Percentiles rank a stretch among this genome's conserved stretches.
phyloP scores from a whole-genome alignment of 1,140 invertebrate species.

The Cotesia glomerata region DNA sequence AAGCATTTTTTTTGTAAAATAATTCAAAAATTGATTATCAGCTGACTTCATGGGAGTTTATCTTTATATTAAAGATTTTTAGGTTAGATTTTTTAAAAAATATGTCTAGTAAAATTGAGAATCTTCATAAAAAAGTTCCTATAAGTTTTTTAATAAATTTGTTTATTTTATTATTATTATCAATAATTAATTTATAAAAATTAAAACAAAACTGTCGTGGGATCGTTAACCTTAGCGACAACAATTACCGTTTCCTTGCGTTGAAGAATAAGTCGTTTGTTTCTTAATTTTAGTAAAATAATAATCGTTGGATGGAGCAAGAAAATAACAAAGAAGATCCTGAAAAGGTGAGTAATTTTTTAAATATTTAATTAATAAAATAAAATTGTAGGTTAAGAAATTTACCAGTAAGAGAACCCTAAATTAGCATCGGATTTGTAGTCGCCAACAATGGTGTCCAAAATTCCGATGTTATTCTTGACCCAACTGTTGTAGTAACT shows the following conservation, averaged over 20 bases:
- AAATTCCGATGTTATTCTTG: slow-evolving; percentile 35
- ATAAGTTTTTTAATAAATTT: too few species aligned
- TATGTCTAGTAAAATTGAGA: too few species aligned
- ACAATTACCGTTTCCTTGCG: slow-evolving; percentile 35
- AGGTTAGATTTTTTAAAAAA: too few species aligned
- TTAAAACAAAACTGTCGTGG: slow-evolving; percentile 36
- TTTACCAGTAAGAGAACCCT: slow-evolving; percentile 39
- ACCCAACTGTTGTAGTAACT: slow-evolving; percentile 31
- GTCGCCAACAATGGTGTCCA: slow-evolving; percentile 37
- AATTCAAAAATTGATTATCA: too few species aligned
- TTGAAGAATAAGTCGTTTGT: slow-evolving; percentile 27
- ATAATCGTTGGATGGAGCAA: slow-evolving; percentile 20
- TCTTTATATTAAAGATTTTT: too few species aligned
- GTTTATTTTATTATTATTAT: neutral
- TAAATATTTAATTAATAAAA: slow-evolving; percentile 22
- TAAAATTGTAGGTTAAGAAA: too few species aligned
- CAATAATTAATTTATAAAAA: neutral
- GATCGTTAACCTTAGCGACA: slow-evolving; percentile 31
- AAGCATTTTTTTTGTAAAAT: too few species aligned
- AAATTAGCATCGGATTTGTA: slow-evolving; percentile 31
- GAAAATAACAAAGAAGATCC: slow-evolving; percentile 32
- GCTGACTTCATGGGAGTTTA: too few species aligned
- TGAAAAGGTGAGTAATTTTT: slow-evolving; percentile 6
- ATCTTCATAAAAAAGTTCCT: too few species aligned
- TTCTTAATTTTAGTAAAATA: slow-evolving; percentile 25